A percentile compares a stretch with the other conserved stretches of the same genome.
Conservation (phyloP, 2,113 vertebrate genomes). For the Sturnira hondurensis region DNA sequence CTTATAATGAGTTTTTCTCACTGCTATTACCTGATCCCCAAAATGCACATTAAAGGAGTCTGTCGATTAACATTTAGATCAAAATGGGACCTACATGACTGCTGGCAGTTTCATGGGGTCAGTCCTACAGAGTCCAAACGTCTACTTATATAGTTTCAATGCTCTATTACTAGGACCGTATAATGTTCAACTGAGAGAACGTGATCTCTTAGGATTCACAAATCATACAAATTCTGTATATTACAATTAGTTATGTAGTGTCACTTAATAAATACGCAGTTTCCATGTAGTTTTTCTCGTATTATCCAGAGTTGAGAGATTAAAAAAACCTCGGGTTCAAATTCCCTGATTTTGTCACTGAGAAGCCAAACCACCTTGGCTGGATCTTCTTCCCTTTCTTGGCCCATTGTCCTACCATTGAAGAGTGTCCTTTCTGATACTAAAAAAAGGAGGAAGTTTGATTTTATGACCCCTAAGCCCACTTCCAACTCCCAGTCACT, state of each 20-base stretch:
- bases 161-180: neutral
- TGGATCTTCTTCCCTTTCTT: neutral
- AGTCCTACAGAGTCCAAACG: slow-evolving; percentile 2
- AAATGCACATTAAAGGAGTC: slow-evolving; percentile 55
- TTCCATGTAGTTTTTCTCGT: neutral
- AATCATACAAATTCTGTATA: neutral
- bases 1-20: slow-evolving; percentile 69
- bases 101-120: slow-evolving; percentile 23
- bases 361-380: neutral
- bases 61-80: slow-evolving; percentile 61
- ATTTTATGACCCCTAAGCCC: neutral
- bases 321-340: neutral
- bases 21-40: slow-evolving; percentile 68
- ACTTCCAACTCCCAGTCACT: neutral
- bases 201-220: neutral
- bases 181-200: slow-evolving; percentile 38
- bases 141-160: neutral
- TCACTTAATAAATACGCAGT: neutral
- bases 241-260: neutral
- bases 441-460: neutral
- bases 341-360: neutral
- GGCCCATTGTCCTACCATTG: neutral
- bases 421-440: neutral
- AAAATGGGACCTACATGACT: slow-evolving; percentile 18
- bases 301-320: neutral